phyloP scores from a whole-genome alignment of 2,797 vertebrate genomes.

The Margarornis squamiger region DNA sequence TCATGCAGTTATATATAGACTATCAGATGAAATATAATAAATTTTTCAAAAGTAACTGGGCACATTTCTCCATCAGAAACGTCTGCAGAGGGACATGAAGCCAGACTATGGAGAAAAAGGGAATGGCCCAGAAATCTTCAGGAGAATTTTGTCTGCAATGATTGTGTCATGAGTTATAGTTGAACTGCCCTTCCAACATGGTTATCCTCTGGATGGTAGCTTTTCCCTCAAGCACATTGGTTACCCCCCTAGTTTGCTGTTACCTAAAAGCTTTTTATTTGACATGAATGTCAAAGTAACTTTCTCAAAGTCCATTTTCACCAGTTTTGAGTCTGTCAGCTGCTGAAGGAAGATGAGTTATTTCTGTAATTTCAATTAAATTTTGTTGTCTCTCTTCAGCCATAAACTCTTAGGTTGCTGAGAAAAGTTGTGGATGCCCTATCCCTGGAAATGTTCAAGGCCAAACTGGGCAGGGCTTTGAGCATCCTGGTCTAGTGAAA shows the following conservation, averaged over 20 bases:
- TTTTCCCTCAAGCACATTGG: background rate
- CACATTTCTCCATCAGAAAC: background rate
- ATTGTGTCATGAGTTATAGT: background rate
- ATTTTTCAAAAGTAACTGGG: background rate
- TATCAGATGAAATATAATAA: background rate
- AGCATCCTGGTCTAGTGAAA: background rate
- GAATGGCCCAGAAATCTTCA: background rate
- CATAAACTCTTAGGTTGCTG: background rate
- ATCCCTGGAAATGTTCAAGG: background rate
- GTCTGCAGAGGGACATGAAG: background rate
- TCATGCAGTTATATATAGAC: background rate
- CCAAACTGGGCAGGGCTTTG: background rate
- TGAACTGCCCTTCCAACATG: background rate
- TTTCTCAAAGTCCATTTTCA: background rate
- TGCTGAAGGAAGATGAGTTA: background rate
- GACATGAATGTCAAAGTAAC: background rate
- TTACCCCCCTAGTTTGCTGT: background rate
- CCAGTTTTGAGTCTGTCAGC: background rate
- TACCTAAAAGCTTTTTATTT: background rate
- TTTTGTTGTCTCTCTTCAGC: background rate
- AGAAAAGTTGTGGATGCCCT: background rate
- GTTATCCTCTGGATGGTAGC: background rate
- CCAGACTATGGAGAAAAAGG: background rate
- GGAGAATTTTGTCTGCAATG: background rate
- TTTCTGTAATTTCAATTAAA: background rate